These are phyloP conservation scores for Saturnia japonica DNA, from an alignment of 2,888 invertebrate genomes.

Conservation along the genomic window DNA sequence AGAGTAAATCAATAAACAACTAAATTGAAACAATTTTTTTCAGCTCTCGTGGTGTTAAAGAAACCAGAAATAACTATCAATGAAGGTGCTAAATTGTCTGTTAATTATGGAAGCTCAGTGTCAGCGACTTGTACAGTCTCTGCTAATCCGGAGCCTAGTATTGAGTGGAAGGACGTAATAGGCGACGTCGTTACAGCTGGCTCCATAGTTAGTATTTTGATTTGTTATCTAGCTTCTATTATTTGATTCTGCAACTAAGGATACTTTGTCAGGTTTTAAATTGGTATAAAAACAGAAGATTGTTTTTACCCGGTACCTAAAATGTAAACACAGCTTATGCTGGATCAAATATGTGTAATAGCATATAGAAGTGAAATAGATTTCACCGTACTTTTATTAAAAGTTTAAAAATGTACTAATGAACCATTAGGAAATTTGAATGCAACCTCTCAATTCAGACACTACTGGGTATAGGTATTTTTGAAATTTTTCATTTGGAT, in stretches of 20 bases:
- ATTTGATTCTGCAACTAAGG: neutral
- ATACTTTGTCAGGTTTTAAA: neutral
- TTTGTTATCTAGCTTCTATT: neutral
- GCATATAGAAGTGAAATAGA: neutral
- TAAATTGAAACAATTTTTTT: neutral
- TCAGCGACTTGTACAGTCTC: slow-evolving; percentile 33
- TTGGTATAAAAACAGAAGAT: neutral
- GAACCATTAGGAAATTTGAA: neutral
- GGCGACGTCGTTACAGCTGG: neutral
- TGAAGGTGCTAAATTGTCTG: slow-evolving; percentile 28
- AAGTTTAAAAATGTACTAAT: neutral
- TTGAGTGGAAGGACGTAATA: neutral
- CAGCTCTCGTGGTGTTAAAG: slow-evolving; percentile 19
- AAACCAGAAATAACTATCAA: slow-evolving; percentile 30
- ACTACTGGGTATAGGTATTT: too few relatives aligned
- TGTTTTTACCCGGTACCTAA: neutral
- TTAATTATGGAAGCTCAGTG: slow-evolving; percentile 28
- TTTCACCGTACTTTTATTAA: neutral
- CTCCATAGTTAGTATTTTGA: neutral
- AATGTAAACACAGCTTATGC: neutral
- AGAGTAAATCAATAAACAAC: too few relatives aligned
- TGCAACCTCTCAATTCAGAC: too few relatives aligned
- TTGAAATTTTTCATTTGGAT: too few relatives aligned
- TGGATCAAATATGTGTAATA: neutral
- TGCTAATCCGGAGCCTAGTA: slow-evolving; percentile 31